Evolutionary conservation across 2,113 vertebrate species (phyloP), one percentile per base, ranked within the genome.

Genomic region (Malurus cyaneus): DNA sequence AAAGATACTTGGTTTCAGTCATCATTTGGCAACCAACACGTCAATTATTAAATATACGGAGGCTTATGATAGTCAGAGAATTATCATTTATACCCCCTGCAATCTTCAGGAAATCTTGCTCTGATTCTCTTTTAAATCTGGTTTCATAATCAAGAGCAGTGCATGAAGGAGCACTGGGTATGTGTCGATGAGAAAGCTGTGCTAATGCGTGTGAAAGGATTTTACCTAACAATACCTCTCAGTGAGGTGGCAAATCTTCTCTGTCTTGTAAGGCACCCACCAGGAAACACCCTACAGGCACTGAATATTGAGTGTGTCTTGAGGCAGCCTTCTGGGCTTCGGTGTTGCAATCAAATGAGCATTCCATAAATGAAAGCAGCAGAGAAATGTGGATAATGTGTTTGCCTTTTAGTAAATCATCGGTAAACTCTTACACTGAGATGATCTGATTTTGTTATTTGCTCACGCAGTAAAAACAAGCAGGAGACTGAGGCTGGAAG

Each of bases 351-450:
- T 87, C 74, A 80, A 91, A 80, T 60, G 36, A 80, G 46, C 66
- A 44, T 66, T 26, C 14, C 3, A 0, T 52, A 41, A 84, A 62
- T 8, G 20, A 57, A 60, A 70, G 79, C 50, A 76, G 65, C 80
- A 87, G 59, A 92, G 71, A 80, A 95, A 91, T 86, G 89, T 42
- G 24, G 42, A 34, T 94, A 70, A 77, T 44, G 21, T 92, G 89
- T 92, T 95, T 95, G 50, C 34, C 66, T 88, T 96, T 85, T 70
- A 73, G 85, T 88, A 88, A 95, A 91, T 95, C 70, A 82, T 89
- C 80, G 36, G 46, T 65, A 70, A 85, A 21, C 34, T 77, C 59
- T 61, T 44, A 32, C 0, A 5, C 65, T 81, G 60, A 86, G 53
- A 34, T 3, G 11, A 31, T 53, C 73, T 88, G 61, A 2, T 50